Conservation (phyloP, 1,140 invertebrate species). For the Leptinotarsa lineolata region DNA sequence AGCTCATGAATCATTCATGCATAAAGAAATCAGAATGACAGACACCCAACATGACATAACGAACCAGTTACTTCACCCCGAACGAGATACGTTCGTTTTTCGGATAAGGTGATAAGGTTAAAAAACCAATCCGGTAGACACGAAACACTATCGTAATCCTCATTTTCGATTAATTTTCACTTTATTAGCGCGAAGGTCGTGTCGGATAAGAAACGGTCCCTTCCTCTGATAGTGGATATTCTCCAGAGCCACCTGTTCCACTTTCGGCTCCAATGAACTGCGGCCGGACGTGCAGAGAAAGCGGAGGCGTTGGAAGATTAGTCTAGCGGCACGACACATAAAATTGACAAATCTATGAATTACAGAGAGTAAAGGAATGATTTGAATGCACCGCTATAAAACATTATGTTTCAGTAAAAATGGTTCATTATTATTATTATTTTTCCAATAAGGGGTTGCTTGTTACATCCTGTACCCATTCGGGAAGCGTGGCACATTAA, state of each 20-base stretch:
- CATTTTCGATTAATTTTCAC: conserved; percentile 31
- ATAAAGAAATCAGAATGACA: neutral
- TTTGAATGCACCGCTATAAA: too few relatives aligned
- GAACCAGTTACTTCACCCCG: conserved; percentile 3
- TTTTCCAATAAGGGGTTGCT: too few relatives aligned
- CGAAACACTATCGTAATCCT: conserved; percentile 3
- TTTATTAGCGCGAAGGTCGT: conserved; percentile 33
- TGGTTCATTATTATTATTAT: too few relatives aligned
- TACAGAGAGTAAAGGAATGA: too few relatives aligned
- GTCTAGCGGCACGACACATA: too few relatives aligned
- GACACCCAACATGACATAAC: neutral
- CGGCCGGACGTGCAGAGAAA: conserved; percentile 31
- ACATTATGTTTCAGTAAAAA: too few relatives aligned
- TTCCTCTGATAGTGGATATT: conserved; percentile 19
- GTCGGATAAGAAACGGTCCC: conserved; percentile 27
- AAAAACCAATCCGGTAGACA: neutral
- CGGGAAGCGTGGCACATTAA: too few relatives aligned
- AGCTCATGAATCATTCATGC: too few relatives aligned
- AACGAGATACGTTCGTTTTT: neutral
- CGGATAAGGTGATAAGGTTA: neutral
- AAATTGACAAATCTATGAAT: too few relatives aligned
- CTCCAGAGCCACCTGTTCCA: conserved; percentile 35
- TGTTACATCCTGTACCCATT: too few relatives aligned
- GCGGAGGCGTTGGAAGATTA: conserved; percentile 2
- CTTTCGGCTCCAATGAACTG: conserved; percentile 31